A percentile compares a stretch with the other conserved stretches of the same genome.
Evolutionary conservation across 2,113 vertebrate species (phyloP).

Genomic region (Suncus etruscus): DNA sequence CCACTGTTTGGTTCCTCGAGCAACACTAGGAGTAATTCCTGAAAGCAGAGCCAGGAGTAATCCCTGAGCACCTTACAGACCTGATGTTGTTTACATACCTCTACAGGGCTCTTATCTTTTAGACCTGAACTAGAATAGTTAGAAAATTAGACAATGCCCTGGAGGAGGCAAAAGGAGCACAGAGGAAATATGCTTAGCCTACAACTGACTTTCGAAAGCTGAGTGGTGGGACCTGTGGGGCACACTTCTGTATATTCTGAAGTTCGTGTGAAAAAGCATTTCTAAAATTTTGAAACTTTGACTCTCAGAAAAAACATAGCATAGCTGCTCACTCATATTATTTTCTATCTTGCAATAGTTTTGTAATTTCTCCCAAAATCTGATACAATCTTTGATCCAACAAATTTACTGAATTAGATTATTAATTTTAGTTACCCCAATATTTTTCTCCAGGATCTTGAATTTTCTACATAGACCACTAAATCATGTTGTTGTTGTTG

Average conservation of each 20-base stretch:
- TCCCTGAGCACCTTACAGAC: no score
- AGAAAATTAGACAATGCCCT: no score
- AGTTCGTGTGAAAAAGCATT: constrained; percentile 5
- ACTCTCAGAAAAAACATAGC: background rate
- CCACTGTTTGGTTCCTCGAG: no score
- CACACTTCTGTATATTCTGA: background rate
- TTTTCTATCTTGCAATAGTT: constrained; percentile 42
- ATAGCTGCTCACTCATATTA: background rate
- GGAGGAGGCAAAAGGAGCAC: background rate
- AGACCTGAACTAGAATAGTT: background rate
- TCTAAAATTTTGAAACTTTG: background rate
- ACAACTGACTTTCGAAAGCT: no score
- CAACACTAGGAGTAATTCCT: no score
- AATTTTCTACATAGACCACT: background rate
- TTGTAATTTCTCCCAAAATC: constrained; percentile 22
- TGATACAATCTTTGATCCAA: constrained; percentile 12
- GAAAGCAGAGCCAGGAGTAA: no score
- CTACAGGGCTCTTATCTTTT: background rate
- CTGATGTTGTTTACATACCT: no score
- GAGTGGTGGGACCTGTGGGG: no score
- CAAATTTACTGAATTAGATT: background rate
- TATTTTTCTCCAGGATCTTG: constrained; percentile 25
- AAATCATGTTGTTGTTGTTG: background rate
- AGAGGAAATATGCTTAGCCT: background rate
- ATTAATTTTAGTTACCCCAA: background rate